Evolutionary conservation across 2,797 vertebrate genomes (phyloP).

Genomic region (Esox masquinongy): DNA sequence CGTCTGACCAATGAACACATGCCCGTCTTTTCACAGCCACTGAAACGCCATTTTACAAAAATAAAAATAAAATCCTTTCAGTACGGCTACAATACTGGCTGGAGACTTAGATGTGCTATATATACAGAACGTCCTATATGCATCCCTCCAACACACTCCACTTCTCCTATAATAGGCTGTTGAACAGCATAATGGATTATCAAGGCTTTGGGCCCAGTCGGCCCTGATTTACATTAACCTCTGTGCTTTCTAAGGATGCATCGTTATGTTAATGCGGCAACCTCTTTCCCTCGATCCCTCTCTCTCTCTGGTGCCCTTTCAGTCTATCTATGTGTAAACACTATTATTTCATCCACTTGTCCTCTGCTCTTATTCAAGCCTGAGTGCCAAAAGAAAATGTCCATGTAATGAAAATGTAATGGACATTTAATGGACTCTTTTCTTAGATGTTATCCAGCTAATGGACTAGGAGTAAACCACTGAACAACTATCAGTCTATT

Average conservation of each 20-base stretch:
- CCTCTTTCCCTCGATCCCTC: not conserved
- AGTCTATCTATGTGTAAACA: conserved; percentile 8
- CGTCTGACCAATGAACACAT: conserved; percentile 16
- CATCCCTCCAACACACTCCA: not conserved
- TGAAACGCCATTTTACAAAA: conserved; percentile 26
- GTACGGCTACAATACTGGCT: not conserved
- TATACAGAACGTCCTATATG: not conserved
- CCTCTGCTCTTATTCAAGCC: not conserved
- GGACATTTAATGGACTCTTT: not conserved
- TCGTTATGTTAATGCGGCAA: conserved; percentile 6
- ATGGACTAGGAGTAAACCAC: not conserved
- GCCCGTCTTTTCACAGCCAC: conserved; percentile 13
- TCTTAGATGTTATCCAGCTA: conserved; percentile 3
- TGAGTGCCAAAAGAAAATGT: conserved; percentile 4
- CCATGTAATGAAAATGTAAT: not conserved
- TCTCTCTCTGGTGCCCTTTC: not conserved
- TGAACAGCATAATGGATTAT: conserved; percentile 35
- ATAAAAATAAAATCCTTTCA: conserved; percentile 17
- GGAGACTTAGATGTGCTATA: not conserved
- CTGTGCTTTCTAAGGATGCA: conserved; percentile 28
- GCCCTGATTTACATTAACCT: conserved; percentile 31
- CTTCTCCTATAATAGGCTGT: conserved; percentile 22
- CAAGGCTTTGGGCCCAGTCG: conserved; percentile 38
- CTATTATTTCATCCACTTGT: not conserved
- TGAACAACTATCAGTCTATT: not conserved